phyloP scores from a whole-genome alignment of 2,888 invertebrate genomes.

The Hirtodrosophila duncani region DNA sequence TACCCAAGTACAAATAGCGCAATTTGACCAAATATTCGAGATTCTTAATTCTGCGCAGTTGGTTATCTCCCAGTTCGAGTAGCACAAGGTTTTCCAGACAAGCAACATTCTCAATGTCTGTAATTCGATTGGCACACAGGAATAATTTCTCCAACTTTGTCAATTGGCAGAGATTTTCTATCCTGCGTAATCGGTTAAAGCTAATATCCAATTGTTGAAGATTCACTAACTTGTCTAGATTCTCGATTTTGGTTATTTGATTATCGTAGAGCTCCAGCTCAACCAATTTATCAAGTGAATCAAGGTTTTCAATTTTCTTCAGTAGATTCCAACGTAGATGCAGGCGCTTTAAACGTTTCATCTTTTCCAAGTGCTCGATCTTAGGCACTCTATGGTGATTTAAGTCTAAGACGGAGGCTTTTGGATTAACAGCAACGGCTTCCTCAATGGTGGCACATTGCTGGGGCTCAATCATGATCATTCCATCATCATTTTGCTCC shows the following conservation, averaged over 20 bases:
- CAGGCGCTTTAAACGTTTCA: slow-evolving; percentile 86
- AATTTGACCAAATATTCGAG: slow-evolving; percentile 86
- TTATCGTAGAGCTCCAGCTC: slow-evolving; percentile 98
- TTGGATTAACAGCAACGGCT: no score
- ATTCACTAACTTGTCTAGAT: slow-evolving; percentile 91
- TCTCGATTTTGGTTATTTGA: slow-evolving; percentile 93
- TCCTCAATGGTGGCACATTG: no score
- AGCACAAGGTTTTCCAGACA: slow-evolving; percentile 90
- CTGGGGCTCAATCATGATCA: no score
- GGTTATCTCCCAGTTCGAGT: slow-evolving; percentile 96
- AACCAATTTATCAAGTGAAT: slow-evolving; percentile 85
- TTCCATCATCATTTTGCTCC: no score
- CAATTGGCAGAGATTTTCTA: slow-evolving; percentile 89
- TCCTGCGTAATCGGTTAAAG: slow-evolving; percentile 93
- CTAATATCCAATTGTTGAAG: slow-evolving; percentile 93
- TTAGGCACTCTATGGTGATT: slow-evolving; percentile 91
- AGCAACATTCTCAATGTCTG: slow-evolving; percentile 92
- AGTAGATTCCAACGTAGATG: slow-evolving; percentile 96
- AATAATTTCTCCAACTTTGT: slow-evolving; percentile 93
- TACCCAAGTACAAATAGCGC: slow-evolving; percentile 91
- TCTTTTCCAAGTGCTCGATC: slow-evolving; percentile 88
- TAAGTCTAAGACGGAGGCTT: slow-evolving; percentile 82
- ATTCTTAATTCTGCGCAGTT: slow-evolving; percentile 90
- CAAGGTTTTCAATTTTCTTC: slow-evolving; percentile 93
- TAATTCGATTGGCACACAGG: slow-evolving; percentile 97